Evolutionary conservation across 2,797 vertebrate species (phyloP).

Genomic region (Cirrhinus molitorella): DNA sequence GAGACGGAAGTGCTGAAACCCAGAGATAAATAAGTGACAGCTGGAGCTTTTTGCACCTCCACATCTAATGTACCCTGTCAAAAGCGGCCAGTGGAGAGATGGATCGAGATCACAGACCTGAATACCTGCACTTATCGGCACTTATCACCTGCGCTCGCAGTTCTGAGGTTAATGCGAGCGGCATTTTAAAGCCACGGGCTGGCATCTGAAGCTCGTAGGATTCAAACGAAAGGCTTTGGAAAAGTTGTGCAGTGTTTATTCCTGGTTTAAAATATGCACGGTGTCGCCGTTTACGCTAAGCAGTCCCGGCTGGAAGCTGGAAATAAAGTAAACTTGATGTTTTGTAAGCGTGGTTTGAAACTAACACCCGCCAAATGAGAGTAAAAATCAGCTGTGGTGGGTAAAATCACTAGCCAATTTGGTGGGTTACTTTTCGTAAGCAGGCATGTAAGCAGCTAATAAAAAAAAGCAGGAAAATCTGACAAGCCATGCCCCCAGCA

Average conservation of each 20-base stretch:
- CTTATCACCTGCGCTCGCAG: slow-evolving; percentile 36
- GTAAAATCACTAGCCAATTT: no score
- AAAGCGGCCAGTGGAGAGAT: slow-evolving; percentile 10
- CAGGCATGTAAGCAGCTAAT: no score
- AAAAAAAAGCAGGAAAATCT: no score
- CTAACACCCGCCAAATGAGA: no score
- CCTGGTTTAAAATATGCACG: not conserved
- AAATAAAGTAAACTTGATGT: slow-evolving; percentile 37
- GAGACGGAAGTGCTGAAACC: slow-evolving; percentile 28
- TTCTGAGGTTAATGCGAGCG: slow-evolving; percentile 25
- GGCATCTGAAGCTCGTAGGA: not conserved
- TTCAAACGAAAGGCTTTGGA: slow-evolving; percentile 12
- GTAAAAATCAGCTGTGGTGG: no score
- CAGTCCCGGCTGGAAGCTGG: not conserved
- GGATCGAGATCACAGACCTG: slow-evolving; percentile 29
- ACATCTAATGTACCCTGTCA: slow-evolving; percentile 25
- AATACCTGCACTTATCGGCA: slow-evolving; percentile 46
- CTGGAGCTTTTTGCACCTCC: slow-evolving; percentile 35
- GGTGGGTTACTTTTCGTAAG: no score
- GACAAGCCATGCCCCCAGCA: no score
- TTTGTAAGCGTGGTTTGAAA: no score
- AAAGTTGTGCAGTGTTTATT: slow-evolving; percentile 1
- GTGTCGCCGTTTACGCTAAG: not conserved
- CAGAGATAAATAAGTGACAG: slow-evolving; percentile 43
- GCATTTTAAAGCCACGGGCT: not conserved